Percentiles rank a stretch among this genome's conserved stretches.
These are phyloP conservation scores for Merluccius polli DNA, from an alignment of 2,797 vertebrate species.

Conservation along the genomic window DNA sequence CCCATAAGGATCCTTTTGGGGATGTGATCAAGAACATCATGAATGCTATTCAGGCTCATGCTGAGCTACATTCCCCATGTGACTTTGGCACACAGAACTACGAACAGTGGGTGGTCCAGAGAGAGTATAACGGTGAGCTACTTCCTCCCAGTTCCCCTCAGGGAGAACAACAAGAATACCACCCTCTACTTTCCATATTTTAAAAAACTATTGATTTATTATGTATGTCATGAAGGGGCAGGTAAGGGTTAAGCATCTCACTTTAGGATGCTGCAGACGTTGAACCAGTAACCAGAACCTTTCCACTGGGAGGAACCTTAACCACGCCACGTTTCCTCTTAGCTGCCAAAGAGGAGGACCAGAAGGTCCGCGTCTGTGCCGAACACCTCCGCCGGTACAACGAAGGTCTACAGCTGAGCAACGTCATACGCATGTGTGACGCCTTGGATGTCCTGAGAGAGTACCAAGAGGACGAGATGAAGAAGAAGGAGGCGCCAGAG, in stretches of 20 bases:
- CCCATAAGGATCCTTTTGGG: slow-evolving; percentile 89
- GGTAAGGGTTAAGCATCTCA: neutral
- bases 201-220: neutral
- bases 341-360: slow-evolving; percentile 86
- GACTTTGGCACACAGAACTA: slow-evolving; percentile 90
- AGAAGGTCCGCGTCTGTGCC: slow-evolving; percentile 82
- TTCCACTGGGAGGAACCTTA: neutral
- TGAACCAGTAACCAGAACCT: no score
- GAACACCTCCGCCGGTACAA: slow-evolving; percentile 90
- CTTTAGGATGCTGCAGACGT: no score
- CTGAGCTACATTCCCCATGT: slow-evolving; percentile 70
- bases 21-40: slow-evolving; percentile 86
- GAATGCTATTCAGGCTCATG: slow-evolving; percentile 81
- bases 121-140: slow-evolving; percentile 79
- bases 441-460: slow-evolving; percentile 81
- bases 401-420: slow-evolving; percentile 86
- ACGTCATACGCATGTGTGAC: slow-evolving; percentile 90
- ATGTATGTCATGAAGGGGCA: neutral
- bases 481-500: slow-evolving; percentile 73
- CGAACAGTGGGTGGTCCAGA: slow-evolving; percentile 89
- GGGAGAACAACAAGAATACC: neutral
- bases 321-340: slow-evolving; percentile 11
- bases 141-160: neutral
- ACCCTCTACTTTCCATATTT: neutral
- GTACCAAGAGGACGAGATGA: slow-evolving; percentile 81